Conservation (phyloP, 2,888 invertebrate genomes). For the Aporophyla nigra region DNA sequence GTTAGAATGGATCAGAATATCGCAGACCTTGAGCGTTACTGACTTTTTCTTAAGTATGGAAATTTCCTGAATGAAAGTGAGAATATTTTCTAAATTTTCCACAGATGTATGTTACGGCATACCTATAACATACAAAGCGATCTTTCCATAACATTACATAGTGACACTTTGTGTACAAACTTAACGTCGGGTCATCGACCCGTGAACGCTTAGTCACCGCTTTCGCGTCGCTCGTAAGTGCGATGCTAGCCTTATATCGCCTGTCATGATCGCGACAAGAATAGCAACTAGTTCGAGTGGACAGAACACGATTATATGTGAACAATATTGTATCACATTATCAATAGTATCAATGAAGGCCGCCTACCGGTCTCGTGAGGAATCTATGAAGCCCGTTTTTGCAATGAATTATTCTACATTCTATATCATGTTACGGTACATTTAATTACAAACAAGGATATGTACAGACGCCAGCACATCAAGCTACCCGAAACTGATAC, state of each 20-base stretch:
- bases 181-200: constrained; percentile 75
- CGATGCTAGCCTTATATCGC: constrained; percentile 63
- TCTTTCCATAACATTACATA: constrained; percentile 57
- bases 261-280: constrained; percentile 65
- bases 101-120: constrained; percentile 27
- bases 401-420: constrained; percentile 36
- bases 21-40: not conserved
- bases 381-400: constrained; percentile 30
- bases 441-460: not conserved
- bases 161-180: constrained; percentile 65
- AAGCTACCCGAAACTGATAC: no score
- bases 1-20: constrained; percentile 7
- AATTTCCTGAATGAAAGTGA: constrained; percentile 19
- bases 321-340: constrained; percentile 40
- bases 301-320: constrained; percentile 30
- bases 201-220: constrained; percentile 71
- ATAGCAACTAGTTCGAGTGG: constrained; percentile 62
- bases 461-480: not conserved
- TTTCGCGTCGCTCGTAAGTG: constrained; percentile 70
- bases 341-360: constrained; percentile 49
- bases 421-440: constrained; percentile 28
- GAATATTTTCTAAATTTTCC: constrained; percentile 25
- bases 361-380: constrained; percentile 31
- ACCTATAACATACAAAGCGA: constrained; percentile 8
- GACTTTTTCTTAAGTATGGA: constrained; percentile 1